A percentile compares a stretch with the other conserved stretches of the same genome.
phyloP scores from a whole-genome alignment of 2,113 vertebrate genomes.

The Ceyx melanurus region DNA sequence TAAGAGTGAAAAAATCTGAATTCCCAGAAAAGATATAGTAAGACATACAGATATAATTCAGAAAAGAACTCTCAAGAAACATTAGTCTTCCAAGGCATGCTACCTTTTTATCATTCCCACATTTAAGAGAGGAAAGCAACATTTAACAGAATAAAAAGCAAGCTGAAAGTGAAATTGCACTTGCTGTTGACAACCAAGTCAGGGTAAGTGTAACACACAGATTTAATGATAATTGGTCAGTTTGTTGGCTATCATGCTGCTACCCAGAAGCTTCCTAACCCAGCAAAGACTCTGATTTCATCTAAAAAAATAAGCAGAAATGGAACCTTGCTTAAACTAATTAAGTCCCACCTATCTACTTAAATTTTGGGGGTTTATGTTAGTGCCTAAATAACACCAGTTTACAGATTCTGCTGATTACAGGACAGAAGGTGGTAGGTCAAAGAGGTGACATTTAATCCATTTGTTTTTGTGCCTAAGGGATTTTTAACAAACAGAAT shows the following conservation, averaged over 20 bases:
- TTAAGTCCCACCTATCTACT: neutral
- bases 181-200: neutral
- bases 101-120: neutral
- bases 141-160: neutral
- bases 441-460: neutral
- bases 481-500: neutral
- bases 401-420: neutral
- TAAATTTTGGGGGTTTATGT: neutral
- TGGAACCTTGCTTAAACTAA: neutral
- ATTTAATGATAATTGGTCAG: neutral
- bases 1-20: neutral
- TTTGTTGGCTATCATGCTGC: neutral
- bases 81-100: neutral
- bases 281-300: neutral
- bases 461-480: neutral
- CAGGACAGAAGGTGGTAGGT: neutral
- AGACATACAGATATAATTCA: neutral
- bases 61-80: neutral
- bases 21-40: neutral
- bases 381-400: neutral
- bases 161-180: slow-evolving; percentile 9
- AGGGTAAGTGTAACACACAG: neutral
- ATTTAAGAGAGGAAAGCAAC: neutral
- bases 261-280: neutral
- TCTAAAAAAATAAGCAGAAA: neutral